phyloP scores from a whole-genome alignment of 2,113 vertebrate species.

The Chaetorhynchus papuensis region DNA sequence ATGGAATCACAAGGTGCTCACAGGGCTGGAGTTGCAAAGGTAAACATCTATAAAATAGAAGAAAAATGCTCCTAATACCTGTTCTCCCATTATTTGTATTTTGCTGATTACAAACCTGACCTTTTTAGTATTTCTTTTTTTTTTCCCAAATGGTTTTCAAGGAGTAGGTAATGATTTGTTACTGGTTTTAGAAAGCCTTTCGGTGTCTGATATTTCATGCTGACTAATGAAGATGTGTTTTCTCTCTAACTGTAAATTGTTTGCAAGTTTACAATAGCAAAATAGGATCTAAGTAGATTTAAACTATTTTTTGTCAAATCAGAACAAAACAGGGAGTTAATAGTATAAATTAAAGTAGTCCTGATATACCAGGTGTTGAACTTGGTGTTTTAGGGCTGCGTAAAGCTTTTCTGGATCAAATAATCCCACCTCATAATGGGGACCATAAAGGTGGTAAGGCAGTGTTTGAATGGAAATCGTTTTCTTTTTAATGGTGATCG shows the following conservation, averaged over 20 bases:
- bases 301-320: background rate
- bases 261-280: background rate
- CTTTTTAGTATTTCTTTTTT: background rate
- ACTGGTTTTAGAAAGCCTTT: background rate
- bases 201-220: background rate
- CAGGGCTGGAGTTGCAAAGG: slow-evolving; percentile 93
- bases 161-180: background rate
- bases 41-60: slow-evolving; percentile 37
- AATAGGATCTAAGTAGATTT: background rate
- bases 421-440: background rate
- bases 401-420: background rate
- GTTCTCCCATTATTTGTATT: background rate
- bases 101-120: background rate
- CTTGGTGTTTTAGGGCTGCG: background rate
- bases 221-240: background rate
- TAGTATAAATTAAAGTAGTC: background rate
- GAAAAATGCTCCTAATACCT: background rate
- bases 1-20: slow-evolving; percentile 97
- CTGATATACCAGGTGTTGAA: background rate
- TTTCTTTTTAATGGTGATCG: background rate
- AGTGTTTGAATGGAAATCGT: background rate
- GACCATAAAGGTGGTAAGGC: background rate
- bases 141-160: background rate
- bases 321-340: background rate
- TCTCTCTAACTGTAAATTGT: background rate